Conservation (phyloP, 92 coral and sea anemone species). For the Metridium senile region DNA sequence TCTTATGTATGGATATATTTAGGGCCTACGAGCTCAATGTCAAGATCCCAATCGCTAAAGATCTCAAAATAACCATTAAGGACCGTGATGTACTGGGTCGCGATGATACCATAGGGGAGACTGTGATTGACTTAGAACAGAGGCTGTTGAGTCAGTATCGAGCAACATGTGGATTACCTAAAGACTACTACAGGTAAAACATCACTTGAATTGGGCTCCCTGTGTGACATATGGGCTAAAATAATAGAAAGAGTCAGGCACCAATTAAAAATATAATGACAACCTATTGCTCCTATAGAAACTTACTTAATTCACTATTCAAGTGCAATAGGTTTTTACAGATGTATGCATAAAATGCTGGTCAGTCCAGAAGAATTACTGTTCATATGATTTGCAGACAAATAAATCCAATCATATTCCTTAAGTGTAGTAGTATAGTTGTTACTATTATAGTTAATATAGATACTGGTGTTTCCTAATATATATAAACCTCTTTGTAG, state of each 20-base stretch:
- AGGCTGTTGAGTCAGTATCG: slow-evolving; percentile 73
- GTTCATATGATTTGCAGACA: neutral
- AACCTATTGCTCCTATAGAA: too few species aligned
- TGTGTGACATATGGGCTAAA: neutral
- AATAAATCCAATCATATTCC: too few species aligned
- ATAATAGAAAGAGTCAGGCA: too few species aligned
- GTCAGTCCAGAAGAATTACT: too few species aligned
- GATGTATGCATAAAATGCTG: too few species aligned
- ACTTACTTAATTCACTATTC: too few species aligned
- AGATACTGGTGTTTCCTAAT: neutral
- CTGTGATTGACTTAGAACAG: slow-evolving; percentile 84
- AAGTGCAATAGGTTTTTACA: too few species aligned
- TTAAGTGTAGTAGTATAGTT: neutral
- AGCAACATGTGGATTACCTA: slow-evolving; percentile 80
- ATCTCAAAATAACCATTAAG: slow-evolving; percentile 69
- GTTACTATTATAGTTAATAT: neutral
- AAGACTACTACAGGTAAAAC: slow-evolving; percentile 68
- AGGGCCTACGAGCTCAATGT: slow-evolving; percentile 77
- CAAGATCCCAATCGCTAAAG: slow-evolving; percentile 81
- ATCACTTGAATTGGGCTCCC: neutral
- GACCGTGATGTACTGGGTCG: slow-evolving; percentile 78
- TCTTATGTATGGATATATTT: too few species aligned
- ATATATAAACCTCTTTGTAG: slow-evolving; percentile 20
- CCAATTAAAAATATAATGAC: too few species aligned
- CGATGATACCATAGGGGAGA: slow-evolving; percentile 90